Percentiles rank a stretch among this genome's conserved stretches.
phyloP scores from a whole-genome alignment of 2,888 invertebrate species.

The Noctua janthina region DNA sequence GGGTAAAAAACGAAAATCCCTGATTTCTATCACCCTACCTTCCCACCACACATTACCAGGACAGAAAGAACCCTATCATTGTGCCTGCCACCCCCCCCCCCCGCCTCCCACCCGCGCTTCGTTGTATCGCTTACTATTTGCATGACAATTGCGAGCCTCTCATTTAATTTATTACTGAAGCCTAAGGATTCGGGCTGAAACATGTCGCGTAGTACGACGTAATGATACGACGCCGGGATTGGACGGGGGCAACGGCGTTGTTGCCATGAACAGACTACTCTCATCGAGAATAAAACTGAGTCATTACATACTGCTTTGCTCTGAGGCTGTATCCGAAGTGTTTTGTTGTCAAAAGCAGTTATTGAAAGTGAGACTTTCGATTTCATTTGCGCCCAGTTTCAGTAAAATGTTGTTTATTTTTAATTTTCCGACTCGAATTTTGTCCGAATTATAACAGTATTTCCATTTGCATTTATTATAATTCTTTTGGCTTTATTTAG shows the following conservation, averaged over 20 bases:
- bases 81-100: background rate
- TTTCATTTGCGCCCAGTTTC: background rate
- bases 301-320: background rate
- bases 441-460: background rate
- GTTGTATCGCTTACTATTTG: slow-evolving; percentile 48
- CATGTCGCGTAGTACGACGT: slow-evolving; percentile 16
- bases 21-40: background rate
- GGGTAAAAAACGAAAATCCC: background rate
- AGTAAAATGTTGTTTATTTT: background rate
- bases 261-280: background rate
- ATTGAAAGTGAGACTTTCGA: too few relatives aligned
- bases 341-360: background rate
- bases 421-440: background rate
- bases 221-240: background rate
- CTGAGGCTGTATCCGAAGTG: background rate
- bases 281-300: background rate
- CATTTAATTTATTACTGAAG: slow-evolving; percentile 58
- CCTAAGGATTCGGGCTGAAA: slow-evolving; percentile 29
- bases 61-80: slow-evolving; percentile 4
- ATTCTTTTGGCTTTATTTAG: background rate
- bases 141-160: slow-evolving; percentile 58
- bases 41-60: background rate
- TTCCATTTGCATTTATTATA: slow-evolving; percentile 2
- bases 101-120: accelerated
- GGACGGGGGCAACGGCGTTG: background rate